Conservation (phyloP, 2,888 invertebrate species). For the Thera obeliscata region DNA sequence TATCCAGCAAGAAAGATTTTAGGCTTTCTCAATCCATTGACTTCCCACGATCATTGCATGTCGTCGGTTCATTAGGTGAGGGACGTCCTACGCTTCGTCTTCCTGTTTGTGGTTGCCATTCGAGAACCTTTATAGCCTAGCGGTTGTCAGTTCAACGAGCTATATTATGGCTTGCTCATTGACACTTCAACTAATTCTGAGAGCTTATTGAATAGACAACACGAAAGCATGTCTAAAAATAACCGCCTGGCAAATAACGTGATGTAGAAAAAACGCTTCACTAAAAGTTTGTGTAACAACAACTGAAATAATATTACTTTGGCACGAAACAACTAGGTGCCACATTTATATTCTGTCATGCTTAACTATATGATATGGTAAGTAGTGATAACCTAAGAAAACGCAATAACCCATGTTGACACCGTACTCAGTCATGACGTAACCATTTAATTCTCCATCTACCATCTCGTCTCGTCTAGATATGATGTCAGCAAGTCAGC, state of each 20-base stretch:
- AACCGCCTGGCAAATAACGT: background rate
- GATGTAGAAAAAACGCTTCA: background rate
- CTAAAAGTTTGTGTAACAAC: background rate
- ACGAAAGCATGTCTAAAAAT: background rate
- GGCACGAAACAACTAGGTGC: slow-evolving; percentile 14
- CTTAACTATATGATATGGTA: background rate
- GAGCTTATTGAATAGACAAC: background rate
- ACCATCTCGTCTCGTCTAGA: slow-evolving; percentile 35
- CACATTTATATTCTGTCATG: background rate
- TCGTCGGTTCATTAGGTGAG: no score
- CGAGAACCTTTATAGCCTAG: no score
- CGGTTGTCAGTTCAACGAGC: no score
- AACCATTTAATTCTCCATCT: slow-evolving; percentile 34
- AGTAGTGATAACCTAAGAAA: slow-evolving; percentile 24
- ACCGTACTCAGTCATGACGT: slow-evolving; percentile 27
- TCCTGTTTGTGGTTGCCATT: no score
- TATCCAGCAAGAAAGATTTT: no score
- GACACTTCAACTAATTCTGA: background rate
- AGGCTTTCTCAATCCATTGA: no score
- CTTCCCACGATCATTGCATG: no score
- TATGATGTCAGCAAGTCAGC: slow-evolving; percentile 36
- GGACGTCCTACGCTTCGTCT: no score
- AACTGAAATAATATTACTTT: slow-evolving; percentile 7
- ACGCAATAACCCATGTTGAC: slow-evolving; percentile 26
- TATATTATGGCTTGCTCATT: no score